Evolutionary conservation across 1,140 invertebrate species (phyloP).

Genomic region (Microplitis demolitor): DNA sequence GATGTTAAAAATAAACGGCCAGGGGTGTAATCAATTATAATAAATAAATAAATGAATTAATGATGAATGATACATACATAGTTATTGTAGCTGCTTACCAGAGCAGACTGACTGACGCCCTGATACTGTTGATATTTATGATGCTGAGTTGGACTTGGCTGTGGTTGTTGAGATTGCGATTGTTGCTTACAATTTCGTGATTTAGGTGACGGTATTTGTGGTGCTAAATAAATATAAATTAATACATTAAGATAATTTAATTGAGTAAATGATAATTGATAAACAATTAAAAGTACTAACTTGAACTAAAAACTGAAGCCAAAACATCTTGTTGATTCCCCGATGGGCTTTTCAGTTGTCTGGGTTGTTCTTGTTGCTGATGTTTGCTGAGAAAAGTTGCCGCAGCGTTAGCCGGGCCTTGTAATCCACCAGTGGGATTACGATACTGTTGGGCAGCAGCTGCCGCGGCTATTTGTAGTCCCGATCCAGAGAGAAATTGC

Average conservation of each 20-base stretch:
- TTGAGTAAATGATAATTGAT: conserved; percentile 9
- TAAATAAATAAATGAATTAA: conserved; percentile 33
- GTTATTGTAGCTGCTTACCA: conserved; percentile 62
- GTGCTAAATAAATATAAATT: conserved; percentile 37
- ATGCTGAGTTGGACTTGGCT: conserved; percentile 65
- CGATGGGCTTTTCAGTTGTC: conserved; percentile 65
- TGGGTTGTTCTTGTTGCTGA: conserved; percentile 64
- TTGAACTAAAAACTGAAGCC: conserved; percentile 63
- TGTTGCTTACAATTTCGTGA: conserved; percentile 60
- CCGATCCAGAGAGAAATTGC: conserved; percentile 63
- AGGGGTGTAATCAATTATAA: background rate
- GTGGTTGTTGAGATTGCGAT: conserved; percentile 59
- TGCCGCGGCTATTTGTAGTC: conserved; percentile 59
- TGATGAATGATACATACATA: conserved; percentile 53
- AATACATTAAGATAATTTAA: background rate
- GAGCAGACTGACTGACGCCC: conserved; percentile 59
- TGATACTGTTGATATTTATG: conserved; percentile 65
- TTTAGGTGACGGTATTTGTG: conserved; percentile 64
- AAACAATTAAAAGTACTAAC: conserved; percentile 45
- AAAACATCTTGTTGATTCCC: conserved; percentile 64
- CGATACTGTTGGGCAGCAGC: conserved; percentile 63
- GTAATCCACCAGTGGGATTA: conserved; percentile 59
- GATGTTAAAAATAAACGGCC: no score
- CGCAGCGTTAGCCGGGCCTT: conserved; percentile 58
- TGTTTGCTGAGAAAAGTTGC: conserved; percentile 63